phyloP scores from a whole-genome alignment of 2,888 invertebrate genomes.

The Proisotoma minuta region DNA sequence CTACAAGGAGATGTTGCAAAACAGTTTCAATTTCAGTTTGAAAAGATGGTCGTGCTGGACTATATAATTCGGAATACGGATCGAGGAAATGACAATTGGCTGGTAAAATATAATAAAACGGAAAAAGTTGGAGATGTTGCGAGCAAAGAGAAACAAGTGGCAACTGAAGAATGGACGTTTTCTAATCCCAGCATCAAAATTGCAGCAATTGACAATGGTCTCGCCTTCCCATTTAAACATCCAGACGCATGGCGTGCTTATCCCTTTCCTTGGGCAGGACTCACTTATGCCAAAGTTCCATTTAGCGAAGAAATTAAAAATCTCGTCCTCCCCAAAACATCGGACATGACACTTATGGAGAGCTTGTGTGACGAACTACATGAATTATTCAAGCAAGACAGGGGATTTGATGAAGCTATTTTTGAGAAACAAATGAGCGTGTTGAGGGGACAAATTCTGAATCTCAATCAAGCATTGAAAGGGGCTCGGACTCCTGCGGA shows the following conservation, averaged over 20 bases:
- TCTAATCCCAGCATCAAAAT: conserved; percentile 70
- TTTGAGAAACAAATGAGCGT: conserved; percentile 99
- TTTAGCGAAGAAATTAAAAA: conserved; percentile 90
- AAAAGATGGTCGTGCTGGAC: conserved; percentile 91
- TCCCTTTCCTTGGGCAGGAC: conserved; percentile 98
- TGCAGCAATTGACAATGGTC: conserved; percentile 97
- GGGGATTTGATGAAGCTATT: conserved; percentile 89
- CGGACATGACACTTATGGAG: conserved; percentile 96
- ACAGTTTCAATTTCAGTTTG: conserved; percentile 91
- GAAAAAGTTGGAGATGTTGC: neutral
- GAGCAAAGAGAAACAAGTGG: too few species aligned
- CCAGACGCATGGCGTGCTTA: conserved; percentile 99
- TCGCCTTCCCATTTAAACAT: conserved; percentile 99
- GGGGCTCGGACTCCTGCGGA: conserved; percentile 96
- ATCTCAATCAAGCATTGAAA: conserved; percentile 94
- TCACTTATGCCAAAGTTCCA: conserved; percentile 91
- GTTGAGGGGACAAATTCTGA: conserved; percentile 97
- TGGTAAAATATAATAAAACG: conserved; percentile 77
- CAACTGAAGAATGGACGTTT: conserved; percentile 49
- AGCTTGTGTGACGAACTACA: conserved; percentile 86
- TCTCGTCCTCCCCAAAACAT: conserved; percentile 80
- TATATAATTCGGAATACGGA: conserved; percentile 99
- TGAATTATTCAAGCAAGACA: conserved; percentile 91
- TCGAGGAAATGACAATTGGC: conserved; percentile 99
- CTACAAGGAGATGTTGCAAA: conserved; percentile 66